Base-by-base conservation (phyloP, 2,113 vertebrate genomes). In the Cyrtonyx montezumae region DNA sequence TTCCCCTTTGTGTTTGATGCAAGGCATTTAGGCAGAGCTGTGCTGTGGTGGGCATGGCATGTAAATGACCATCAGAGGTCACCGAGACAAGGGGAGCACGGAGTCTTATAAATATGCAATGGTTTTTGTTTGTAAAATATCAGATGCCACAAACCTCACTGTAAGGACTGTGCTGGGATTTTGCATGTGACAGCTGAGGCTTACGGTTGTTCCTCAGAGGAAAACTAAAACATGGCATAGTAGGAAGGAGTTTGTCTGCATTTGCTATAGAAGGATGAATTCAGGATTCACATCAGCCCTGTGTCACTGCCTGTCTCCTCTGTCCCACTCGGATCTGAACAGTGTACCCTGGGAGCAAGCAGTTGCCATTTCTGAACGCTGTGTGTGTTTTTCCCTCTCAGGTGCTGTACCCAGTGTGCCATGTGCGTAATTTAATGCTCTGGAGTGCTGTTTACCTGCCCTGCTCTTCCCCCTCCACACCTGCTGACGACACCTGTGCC, bases 371-470 rank as follows among this genome's bases (percentile, higher is more conserved):
- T 15, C 74, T 30, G 83, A 81, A 14, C 6, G 0, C 2, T 8
- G 1, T 36, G 69, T 19, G 48, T 79, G 36, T 74, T 51, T 13
- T 10, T 21, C 70, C 65, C 45, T 26, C 59, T 13, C 92, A 99
- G 99, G 99, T 99, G 97, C 98, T 99, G 80, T 99, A 99, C 79
- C 99, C 99, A 2, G 99, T 99, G 94, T 99, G 99, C 97, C 99
- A 99, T 5, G 99, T 99, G 71, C 98, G 99, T 25, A 99, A 99
- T 94, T 88, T 99, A 82, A 98, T 99, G 99, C 98, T 99, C 49
- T 99, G 99, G 99, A 99, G 98, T 8, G 99, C 99, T 0, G 99
- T 99, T 65, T 99, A 99, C 97, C 98, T 99, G 89, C 99, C 99
- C 8, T 99, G 98, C 94, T 99, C 99, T 3, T 99, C 99, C 11